Conservation (phyloP, 53 echinoderm and acorn worm genomes). For the Actinopyga echinites region DNA sequence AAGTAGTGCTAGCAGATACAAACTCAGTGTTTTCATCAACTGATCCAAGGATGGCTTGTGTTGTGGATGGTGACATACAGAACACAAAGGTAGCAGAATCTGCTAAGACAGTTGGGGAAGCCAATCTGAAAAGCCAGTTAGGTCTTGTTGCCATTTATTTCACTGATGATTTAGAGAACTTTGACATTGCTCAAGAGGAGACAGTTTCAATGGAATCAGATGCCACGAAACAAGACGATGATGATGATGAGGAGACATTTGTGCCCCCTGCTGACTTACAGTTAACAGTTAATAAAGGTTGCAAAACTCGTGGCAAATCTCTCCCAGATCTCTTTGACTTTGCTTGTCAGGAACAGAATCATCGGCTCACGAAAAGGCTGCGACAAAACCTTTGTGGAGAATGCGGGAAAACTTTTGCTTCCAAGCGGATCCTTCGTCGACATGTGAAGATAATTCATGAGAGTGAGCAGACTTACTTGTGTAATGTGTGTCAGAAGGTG, state of each 20-base stretch:
- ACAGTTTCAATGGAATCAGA: slow-evolving; percentile 12
- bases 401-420: slow-evolving; percentile 3
- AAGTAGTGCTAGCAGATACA: no score
- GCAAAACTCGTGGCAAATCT: not conserved
- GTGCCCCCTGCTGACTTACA: not conserved
- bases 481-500: slow-evolving; percentile 10
- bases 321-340: no score
- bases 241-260: not conserved
- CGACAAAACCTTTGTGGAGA: not conserved
- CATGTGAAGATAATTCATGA: slow-evolving; percentile 20
- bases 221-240: not conserved
- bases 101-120: no score
- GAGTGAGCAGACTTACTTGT: slow-evolving; percentile 29
- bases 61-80: no score
- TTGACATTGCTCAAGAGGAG: slow-evolving; percentile 18
- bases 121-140: not conserved
- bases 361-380: no score
- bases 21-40: no score
- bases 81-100: no score
- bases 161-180: slow-evolving; percentile 5
- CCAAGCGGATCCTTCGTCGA: not conserved
- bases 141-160: not conserved
- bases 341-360: no score
- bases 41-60: no score
- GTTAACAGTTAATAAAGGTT: not conserved